phyloP scores from a whole-genome alignment of 2,888 invertebrate genomes.

The Micropterix aruncella region DNA sequence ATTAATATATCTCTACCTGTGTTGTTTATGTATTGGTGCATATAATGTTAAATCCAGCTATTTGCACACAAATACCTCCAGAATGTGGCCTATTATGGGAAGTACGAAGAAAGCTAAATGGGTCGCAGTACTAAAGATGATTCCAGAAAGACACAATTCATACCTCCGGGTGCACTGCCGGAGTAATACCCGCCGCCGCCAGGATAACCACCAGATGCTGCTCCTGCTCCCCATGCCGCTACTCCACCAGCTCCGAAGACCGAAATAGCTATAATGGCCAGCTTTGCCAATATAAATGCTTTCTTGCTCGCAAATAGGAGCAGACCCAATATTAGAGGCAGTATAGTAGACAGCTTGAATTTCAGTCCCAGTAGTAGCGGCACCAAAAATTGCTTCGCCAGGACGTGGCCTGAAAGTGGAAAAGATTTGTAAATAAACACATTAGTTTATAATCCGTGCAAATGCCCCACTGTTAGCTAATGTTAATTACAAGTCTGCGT shows the following conservation, averaged over 20 bases:
- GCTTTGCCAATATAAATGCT: constrained; percentile 58
- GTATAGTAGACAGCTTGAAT: constrained; percentile 59
- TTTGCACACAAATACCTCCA: too few relatives aligned
- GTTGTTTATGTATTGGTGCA: too few relatives aligned
- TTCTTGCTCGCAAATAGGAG: constrained; percentile 63
- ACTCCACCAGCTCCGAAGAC: constrained; percentile 44
- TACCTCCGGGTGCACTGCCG: neutral
- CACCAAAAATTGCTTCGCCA: constrained; percentile 58
- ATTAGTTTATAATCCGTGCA: too few relatives aligned
- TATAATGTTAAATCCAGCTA: too few relatives aligned
- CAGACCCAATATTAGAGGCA: constrained; percentile 58
- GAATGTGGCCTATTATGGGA: too few relatives aligned
- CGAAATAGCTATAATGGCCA: constrained; percentile 56
- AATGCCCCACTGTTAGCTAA: too few relatives aligned
- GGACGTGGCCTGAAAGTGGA: constrained; percentile 56
- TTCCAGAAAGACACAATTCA: too few relatives aligned
- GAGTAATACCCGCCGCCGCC: constrained; percentile 18
- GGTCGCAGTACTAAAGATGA: constrained; percentile 9
- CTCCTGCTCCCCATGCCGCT: neutral
- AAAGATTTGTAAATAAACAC: too few relatives aligned
- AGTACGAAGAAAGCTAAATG: too few relatives aligned
- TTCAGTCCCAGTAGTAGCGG: constrained; percentile 69
- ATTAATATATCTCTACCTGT: too few relatives aligned
- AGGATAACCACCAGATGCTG: constrained; percentile 16
- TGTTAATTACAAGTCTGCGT: too few relatives aligned